A percentile compares a stretch with the other conserved stretches of the same genome.
Evolutionary conservation across 2,888 invertebrate genomes (phyloP).

Genomic region (Mactromeris polynyma): DNA sequence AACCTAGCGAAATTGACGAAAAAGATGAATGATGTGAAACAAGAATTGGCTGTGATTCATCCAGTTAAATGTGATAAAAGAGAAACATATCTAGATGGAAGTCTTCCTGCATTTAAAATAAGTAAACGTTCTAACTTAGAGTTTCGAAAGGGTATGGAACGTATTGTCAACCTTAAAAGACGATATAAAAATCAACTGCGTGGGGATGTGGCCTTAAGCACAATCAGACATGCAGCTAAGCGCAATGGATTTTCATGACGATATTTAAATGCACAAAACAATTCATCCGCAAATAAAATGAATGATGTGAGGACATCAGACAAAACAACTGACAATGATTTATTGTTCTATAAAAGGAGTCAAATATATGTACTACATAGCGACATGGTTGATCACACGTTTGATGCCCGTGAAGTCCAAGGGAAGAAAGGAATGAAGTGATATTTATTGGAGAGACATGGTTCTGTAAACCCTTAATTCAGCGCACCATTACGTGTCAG

Average conservation of each 20-base stretch:
- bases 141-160: constrained; percentile 18
- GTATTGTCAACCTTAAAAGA: constrained; percentile 58
- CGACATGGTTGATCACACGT: no score
- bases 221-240: background rate
- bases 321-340: no score
- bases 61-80: constrained; percentile 40
- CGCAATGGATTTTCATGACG: background rate
- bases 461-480: no score
- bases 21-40: constrained; percentile 56
- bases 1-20: constrained; percentile 57
- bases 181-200: constrained; percentile 51
- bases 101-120: constrained; percentile 47
- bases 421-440: no score
- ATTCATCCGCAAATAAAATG: no score
- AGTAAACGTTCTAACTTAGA: constrained; percentile 33
- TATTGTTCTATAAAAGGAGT: no score
- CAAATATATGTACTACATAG: no score
- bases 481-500: no score
- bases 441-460: no score
- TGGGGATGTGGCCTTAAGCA: background rate
- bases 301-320: no score
- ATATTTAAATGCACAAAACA: no score
- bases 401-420: no score
- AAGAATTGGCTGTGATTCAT: constrained; percentile 50
- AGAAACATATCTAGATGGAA: constrained; percentile 47